Evolutionary conservation across 2,797 vertebrate species (phyloP).

Genomic region (Mormyrus proboscirostris): DNA sequence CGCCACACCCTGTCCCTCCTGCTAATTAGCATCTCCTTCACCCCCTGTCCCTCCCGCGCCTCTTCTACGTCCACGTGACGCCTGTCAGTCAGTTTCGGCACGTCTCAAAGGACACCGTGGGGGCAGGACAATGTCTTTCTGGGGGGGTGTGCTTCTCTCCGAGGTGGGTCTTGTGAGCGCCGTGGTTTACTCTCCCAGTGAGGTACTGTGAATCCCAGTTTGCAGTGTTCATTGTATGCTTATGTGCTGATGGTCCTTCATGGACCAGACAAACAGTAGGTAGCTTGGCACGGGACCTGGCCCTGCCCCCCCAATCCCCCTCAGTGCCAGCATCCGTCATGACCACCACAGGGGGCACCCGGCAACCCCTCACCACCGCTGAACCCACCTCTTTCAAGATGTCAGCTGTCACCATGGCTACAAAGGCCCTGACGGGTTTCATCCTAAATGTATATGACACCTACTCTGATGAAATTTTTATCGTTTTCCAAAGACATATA

Average conservation of each 20-base stretch:
- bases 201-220: background rate
- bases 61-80: constrained; percentile 40
- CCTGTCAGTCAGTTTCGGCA: constrained; percentile 46
- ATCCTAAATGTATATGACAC: background rate
- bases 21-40: constrained; percentile 39
- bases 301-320: constrained; percentile 21
- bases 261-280: constrained; percentile 40
- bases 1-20: constrained; percentile 47
- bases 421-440: background rate
- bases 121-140: constrained; percentile 39
- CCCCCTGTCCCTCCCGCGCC: background rate
- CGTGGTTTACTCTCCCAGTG: constrained; percentile 34
- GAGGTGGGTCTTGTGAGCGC: background rate
- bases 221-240: background rate
- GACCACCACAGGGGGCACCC: constrained; percentile 3
- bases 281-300: background rate
- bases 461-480: background rate
- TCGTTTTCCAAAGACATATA: background rate
- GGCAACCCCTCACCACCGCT: background rate
- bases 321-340: constrained; percentile 26
- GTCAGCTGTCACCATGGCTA: background rate
- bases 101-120: constrained; percentile 41
- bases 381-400: background rate
- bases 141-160: constrained; percentile 5
- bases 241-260: constrained; percentile 30